Conservation (phyloP, 1,140 invertebrate genomes). For the Pseudomyrmex pallidus region DNA sequence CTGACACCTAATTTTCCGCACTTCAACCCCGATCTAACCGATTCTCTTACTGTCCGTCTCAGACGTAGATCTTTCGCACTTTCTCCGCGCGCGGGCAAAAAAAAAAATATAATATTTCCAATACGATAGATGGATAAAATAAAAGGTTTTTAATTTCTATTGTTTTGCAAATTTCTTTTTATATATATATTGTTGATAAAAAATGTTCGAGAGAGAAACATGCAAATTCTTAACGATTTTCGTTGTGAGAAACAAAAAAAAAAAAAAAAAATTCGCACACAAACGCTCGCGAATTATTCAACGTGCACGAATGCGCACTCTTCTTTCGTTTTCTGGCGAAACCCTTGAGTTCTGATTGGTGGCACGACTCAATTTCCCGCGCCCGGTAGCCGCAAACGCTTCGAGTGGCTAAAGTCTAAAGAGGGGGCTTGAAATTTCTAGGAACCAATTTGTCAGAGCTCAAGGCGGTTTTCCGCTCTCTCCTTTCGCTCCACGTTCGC, state of each 20-base stretch:
- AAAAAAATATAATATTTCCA: too few species aligned
- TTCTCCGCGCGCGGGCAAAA: neutral
- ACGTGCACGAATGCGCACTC: constrained; percentile 65
- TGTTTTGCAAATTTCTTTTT: constrained; percentile 12
- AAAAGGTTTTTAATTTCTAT: too few species aligned
- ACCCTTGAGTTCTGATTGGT: constrained; percentile 54
- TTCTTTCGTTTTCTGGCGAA: constrained; percentile 56
- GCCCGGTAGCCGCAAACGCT: constrained; percentile 38
- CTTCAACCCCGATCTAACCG: constrained; percentile 76
- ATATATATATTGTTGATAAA: neutral
- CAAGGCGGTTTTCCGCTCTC: constrained; percentile 40
- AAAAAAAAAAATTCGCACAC: constrained; percentile 34
- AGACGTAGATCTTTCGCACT: constrained; percentile 55
- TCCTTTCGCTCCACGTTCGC: neutral
- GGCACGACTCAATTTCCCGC: constrained; percentile 62
- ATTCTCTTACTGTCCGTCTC: constrained; percentile 68
- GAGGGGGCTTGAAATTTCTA: constrained; percentile 56
- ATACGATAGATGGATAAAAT: too few species aligned
- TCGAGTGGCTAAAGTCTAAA: constrained; percentile 32
- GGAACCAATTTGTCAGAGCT: constrained; percentile 69
- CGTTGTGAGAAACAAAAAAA: neutral
- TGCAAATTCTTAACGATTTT: neutral
- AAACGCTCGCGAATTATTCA: constrained; percentile 64
- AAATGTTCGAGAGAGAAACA: too few species aligned
- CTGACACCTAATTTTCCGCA: constrained; percentile 79